phyloP scores from a whole-genome alignment of 2,888 invertebrate genomes.

The Drosophila kanekoi region DNA sequence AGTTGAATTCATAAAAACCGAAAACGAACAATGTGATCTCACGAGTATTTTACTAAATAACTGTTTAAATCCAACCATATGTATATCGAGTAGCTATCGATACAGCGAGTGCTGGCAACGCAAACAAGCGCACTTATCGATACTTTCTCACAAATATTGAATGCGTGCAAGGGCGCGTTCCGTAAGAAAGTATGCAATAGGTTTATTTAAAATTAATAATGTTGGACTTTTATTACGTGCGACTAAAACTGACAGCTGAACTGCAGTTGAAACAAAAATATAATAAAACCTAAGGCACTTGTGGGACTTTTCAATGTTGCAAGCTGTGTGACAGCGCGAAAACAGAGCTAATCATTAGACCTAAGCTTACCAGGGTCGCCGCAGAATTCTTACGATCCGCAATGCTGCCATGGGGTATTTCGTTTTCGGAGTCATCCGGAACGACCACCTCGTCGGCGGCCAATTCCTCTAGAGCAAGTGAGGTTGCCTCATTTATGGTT shows the following conservation, averaged over 20 bases:
- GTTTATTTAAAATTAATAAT: conserved; percentile 25
- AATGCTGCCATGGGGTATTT: conserved; percentile 83
- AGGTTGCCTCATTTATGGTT: conserved; percentile 89
- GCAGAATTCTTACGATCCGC: conserved; percentile 73
- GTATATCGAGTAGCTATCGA: neutral
- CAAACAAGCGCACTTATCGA: conserved; percentile 9
- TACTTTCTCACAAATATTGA: neutral
- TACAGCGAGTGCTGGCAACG: conserved; percentile 20
- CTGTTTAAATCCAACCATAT: conserved; percentile 13
- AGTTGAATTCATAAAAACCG: conserved; percentile 66
- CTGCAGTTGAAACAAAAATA: conserved; percentile 31
- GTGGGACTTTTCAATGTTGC: conserved; percentile 30
- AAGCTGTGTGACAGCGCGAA: conserved; percentile 45
- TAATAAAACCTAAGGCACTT: conserved; percentile 43
- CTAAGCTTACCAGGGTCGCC: conserved; percentile 40
- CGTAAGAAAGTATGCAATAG: neutral
- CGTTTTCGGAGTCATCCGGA: conserved; percentile 82
- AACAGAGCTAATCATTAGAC: conserved; percentile 30
- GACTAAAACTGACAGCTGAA: conserved; percentile 20
- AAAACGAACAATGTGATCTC: conserved; percentile 49
- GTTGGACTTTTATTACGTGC: conserved; percentile 31
- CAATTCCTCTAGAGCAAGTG: conserved; percentile 86
- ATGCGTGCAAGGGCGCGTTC: neutral
- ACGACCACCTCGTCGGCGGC: conserved; percentile 81
- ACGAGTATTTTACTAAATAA: conserved; percentile 10